A percentile compares a stretch with the other conserved stretches of the same genome.
Conservation (phyloP, 2,113 vertebrate species). For the Chrysochloris asiatica region DNA sequence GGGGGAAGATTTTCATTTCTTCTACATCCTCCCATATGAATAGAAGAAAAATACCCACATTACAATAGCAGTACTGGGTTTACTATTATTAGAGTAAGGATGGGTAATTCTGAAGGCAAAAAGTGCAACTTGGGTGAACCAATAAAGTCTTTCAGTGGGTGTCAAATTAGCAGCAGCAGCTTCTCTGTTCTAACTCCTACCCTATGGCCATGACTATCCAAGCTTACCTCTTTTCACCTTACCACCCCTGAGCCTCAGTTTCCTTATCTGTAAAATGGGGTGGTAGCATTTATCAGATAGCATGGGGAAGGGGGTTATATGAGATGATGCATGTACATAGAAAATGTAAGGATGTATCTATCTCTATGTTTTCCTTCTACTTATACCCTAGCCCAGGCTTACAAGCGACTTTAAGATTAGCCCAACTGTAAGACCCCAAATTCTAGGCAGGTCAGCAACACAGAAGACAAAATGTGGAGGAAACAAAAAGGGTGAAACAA, state of each 20-base stretch:
- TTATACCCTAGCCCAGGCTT: not conserved
- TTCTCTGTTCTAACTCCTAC: not conserved
- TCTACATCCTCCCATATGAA: not conserved
- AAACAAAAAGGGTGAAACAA: not conserved
- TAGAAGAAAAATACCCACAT: not conserved
- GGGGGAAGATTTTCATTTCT: slow-evolving; percentile 28
- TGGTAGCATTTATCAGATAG: not conserved
- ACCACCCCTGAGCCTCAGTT: not conserved
- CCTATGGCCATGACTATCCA: not conserved
- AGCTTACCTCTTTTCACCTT: not conserved
- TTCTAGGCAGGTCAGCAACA: not conserved
- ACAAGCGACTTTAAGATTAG: not conserved
- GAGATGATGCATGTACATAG: not conserved
- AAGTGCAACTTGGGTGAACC: not conserved
- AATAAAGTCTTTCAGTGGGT: not conserved
- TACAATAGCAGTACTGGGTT: not conserved
- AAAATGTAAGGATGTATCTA: not conserved
- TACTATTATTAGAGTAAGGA: not conserved
- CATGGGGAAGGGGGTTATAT: not conserved
- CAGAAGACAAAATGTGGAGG: not conserved
- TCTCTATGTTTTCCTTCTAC: not conserved
- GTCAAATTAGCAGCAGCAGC: not conserved
- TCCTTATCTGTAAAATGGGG: not conserved
- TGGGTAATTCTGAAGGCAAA: slow-evolving; percentile 38
- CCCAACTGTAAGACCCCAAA: not conserved